Base-by-base conservation (phyloP, 2,888 invertebrate species). In the Spodoptera littoralis region DNA sequence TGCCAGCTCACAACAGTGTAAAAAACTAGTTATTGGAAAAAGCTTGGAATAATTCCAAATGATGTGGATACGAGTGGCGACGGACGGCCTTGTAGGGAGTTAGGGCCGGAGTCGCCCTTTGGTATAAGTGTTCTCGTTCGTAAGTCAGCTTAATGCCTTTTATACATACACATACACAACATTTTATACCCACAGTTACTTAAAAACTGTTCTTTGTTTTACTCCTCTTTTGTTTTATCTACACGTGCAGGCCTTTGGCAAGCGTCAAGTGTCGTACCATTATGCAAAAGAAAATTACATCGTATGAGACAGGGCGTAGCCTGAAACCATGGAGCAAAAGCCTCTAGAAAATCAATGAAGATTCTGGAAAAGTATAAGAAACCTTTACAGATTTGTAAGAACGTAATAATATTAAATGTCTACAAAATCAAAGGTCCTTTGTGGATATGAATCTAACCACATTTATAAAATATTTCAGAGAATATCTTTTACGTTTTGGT, bases 41-140 rank as follows among this genome's bases (percentile, higher is more conserved):
- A 80, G 60, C 71, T 81, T 85, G 85, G 84, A 84, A 78, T 70
- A 57, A 73, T 70, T 82, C 85, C 85, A 85, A 85, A 73, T 72
- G 63, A 76, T 73, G 68, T 73, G 71, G 67, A 75, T 73, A 54
- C 69, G 63, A 77, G 74, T 63, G 69, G 67, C 65, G 73, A 60
- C 65, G 60, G 56, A 60, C 65, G 76, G 68, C 84, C 83, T 80
- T 84, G 78, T n/a, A 45, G 60, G 36, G 36, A 36, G 36, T 36
- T 36, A 53, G 60, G 68, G 59, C 64, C 56, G 18, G 46, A 68
- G 48, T 56, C 68, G 64, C 58, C 63, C 76, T 73, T 70, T 58
- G 60, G 55, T 60, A 52, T 43, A 54, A 71, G 63, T 65, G 62
- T 54, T 54, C 27, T 47, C 41, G 49, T 47, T 62, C 59, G 44